Evolutionary conservation across 2,113 vertebrate species (phyloP), one percentile per base, ranked within the genome.

Genomic region (Leptobrachium leishanense): DNA sequence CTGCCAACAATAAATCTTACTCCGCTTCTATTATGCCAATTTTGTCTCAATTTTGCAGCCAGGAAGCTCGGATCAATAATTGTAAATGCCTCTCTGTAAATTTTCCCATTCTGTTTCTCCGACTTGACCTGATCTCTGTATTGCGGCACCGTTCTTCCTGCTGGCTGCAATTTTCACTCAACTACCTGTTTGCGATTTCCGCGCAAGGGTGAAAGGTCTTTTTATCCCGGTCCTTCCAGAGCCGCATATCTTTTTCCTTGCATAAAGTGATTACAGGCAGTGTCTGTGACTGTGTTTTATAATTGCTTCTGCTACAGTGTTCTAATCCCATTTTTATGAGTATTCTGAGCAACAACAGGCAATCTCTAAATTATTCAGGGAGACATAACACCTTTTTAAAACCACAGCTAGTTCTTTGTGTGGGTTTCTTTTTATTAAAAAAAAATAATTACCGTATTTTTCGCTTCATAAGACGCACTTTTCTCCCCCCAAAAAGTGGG

Each of bases 201-300:
- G 13, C 13, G 13, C 55, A 15, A 15, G 55, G 55, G 10, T 15
- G 55, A 59, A 59, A 59, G 11, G 55, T 11, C 55, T 3, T 3
- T 3, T 3, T 15, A 12, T 11, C 55, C 55, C 13, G 8, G 8
- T 54, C 55, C 55, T 15, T 59, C 55, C 13, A 11, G 55, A 13
- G 62, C 15, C 6, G 7, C 5, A 64, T 64, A 31, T 64, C n/a
- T 54, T 39, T 1, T 20, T 5, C 62, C 62, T 2, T 64, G 62
- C 62, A 64, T 75, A 75, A 75, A 75, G 62, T 41, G 43, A 53
- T 65, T 40, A 10, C 62, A 41, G 62, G 11, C 62, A 0, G 15
- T 43, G 72, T 63, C 46, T 5, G 72, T 74, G 46, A 74, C 20
- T 46, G 57, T 46, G 8, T 46, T 31, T 46, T 5, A 63, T 66